Percentiles rank a stretch among this genome's conserved stretches.
phyloP scores from a whole-genome alignment of 2,888 invertebrate species.

The Pheosia tremula region DNA sequence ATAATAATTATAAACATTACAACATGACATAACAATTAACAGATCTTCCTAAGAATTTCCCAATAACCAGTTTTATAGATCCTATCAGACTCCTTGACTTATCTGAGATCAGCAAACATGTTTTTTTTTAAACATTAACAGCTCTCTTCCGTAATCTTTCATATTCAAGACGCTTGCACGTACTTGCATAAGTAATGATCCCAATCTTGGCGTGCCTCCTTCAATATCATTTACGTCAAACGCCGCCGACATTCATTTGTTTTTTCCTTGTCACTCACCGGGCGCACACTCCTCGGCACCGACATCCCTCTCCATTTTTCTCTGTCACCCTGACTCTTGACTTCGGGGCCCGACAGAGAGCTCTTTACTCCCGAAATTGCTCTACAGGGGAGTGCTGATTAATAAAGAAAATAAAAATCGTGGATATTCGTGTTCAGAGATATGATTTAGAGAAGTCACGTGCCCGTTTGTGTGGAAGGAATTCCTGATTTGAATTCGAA shows the following conservation, averaged over 20 bases:
- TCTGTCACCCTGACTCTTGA: conserved; percentile 68
- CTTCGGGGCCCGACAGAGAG: conserved; percentile 61
- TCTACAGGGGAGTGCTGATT: conserved; percentile 70
- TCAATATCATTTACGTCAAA: conserved; percentile 44
- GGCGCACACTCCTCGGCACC: conserved; percentile 24
- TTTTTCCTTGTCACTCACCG: conserved; percentile 55
- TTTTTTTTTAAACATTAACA: neutral
- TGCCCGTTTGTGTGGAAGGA: conserved; percentile 41
- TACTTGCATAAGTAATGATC: conserved; percentile 36
- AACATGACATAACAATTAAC: too few relatives aligned
- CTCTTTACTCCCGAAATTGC: conserved; percentile 67
- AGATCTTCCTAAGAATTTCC: too few relatives aligned
- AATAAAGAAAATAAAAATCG: conserved; percentile 75
- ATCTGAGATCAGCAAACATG: too few relatives aligned
- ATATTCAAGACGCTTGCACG: conserved; percentile 3
- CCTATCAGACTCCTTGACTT: too few relatives aligned
- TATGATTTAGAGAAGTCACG: conserved; percentile 63
- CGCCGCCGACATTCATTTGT: conserved; percentile 58
- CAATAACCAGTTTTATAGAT: too few relatives aligned
- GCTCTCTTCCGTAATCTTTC: neutral
- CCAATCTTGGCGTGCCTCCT: conserved; percentile 28
- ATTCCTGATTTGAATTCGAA: conserved; percentile 47
- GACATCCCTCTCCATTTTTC: conserved; percentile 64
- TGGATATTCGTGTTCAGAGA: conserved; percentile 45
- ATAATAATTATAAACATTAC: too few relatives aligned